phyloP scores from a whole-genome alignment of 2,888 invertebrate species.

The Leucophenga maculata region DNA sequence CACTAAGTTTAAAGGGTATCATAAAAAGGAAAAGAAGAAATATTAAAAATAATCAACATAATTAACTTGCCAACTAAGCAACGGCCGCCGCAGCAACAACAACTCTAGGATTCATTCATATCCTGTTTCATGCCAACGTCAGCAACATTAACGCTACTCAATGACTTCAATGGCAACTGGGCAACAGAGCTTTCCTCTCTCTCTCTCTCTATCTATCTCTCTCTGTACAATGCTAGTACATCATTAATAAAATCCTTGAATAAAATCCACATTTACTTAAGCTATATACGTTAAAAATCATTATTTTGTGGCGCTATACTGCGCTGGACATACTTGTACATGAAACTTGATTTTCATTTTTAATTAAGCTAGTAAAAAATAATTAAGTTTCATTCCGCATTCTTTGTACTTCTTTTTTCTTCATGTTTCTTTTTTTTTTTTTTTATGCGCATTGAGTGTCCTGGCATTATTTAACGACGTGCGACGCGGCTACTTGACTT shows the following conservation, averaged over 20 bases:
- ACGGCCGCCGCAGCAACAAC: not conserved
- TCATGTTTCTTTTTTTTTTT: conserved; percentile 10
- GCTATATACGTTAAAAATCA: conserved; percentile 10
- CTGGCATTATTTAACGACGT: not conserved
- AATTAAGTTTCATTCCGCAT: conserved; percentile 62
- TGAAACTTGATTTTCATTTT: conserved; percentile 21
- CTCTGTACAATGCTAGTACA: conserved; percentile 17
- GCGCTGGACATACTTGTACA: no score
- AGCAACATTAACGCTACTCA: conserved; percentile 48
- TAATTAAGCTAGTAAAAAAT: conserved; percentile 42
- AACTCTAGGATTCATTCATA: not conserved
- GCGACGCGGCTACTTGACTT: not conserved
- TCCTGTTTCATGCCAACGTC: conserved; percentile 28
- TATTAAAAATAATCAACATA: not conserved
- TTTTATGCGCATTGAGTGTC: not conserved
- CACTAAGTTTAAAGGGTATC: not conserved
- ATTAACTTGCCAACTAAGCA: conserved; percentile 12
- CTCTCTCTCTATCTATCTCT: no score
- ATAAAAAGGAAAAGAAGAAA: not conserved
- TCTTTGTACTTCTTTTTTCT: conserved; percentile 16
- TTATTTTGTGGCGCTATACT: not conserved
- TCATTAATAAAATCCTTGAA: conserved; percentile 53
- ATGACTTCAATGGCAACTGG: not conserved
- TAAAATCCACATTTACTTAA: conserved; percentile 33
- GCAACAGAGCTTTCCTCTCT: no score